Conservation (phyloP, 2,888 invertebrate species). For the Chaitophorus viminalis region DNA sequence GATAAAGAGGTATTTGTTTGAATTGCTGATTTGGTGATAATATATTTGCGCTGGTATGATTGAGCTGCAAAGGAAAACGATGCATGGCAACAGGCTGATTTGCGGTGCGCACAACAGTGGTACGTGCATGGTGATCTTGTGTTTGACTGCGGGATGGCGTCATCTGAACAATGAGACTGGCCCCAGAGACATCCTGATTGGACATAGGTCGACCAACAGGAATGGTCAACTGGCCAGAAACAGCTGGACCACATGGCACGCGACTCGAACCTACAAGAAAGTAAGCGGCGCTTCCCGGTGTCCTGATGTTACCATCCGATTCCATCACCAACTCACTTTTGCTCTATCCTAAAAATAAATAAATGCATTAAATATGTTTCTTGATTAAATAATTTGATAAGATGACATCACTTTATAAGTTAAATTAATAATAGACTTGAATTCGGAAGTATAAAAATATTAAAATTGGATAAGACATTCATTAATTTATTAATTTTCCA, state of each 20-base stretch:
- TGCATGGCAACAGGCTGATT: constrained; percentile 58
- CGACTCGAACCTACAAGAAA: constrained; percentile 61
- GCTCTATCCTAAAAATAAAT: constrained; percentile 51
- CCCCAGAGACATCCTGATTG: constrained; percentile 56
- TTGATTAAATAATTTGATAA: neutral
- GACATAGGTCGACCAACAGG: constrained; percentile 58
- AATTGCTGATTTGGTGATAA: constrained; percentile 57
- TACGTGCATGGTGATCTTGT: constrained; percentile 58
- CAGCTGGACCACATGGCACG: constrained; percentile 56
- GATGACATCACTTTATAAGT: neutral
- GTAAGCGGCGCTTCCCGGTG: constrained; percentile 61
- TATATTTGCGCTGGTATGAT: constrained; percentile 58
- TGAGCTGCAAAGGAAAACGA: constrained; percentile 56
- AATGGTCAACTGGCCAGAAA: constrained; percentile 57
- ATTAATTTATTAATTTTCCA: neutral
- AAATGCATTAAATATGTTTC: neutral
- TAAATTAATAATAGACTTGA: neutral
- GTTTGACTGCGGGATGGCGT: constrained; percentile 58
- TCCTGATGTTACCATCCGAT: constrained; percentile 60
- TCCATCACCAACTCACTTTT: constrained; percentile 61
- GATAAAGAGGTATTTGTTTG: constrained; percentile 61
- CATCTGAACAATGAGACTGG: constrained; percentile 59
- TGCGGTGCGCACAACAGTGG: constrained; percentile 44
- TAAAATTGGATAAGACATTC: neutral
- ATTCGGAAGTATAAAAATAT: neutral